Evolutionary conservation across 1,140 invertebrate species (phyloP).

Genomic region (Littorina saxatilis): DNA sequence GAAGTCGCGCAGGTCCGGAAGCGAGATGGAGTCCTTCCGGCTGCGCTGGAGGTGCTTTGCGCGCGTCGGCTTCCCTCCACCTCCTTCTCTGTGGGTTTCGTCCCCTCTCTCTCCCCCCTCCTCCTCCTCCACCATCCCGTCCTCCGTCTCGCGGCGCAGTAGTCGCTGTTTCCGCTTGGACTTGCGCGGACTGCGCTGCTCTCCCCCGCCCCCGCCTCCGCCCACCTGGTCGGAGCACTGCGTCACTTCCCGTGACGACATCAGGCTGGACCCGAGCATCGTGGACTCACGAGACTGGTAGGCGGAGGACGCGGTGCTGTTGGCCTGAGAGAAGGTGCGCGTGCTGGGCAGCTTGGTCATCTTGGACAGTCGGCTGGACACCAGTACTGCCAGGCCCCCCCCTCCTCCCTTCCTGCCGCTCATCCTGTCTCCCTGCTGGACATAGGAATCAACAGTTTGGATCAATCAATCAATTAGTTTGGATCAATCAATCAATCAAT

Average conservation of each 20-base stretch:
- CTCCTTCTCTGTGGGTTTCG: no score
- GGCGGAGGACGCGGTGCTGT: not conserved
- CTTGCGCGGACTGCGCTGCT: not conserved
- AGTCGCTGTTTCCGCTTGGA: not conserved
- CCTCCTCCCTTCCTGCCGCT: not conserved
- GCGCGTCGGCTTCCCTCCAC: no score
- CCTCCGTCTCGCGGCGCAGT: not conserved
- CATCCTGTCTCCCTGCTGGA: not conserved
- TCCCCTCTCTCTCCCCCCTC: not conserved
- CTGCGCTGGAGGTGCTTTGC: not conserved
- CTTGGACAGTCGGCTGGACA: not conserved
- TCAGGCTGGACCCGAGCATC: not conserved
- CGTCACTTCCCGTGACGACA: not conserved
- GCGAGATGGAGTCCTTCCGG: conserved; percentile 49
- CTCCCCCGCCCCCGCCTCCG: no score
- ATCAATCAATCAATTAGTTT: no score
- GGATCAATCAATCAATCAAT: no score
- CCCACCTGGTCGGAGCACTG: not conserved
- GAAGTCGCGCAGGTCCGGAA: conserved; percentile 52
- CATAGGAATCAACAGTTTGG: no score
- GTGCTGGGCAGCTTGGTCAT: not conserved
- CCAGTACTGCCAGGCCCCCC: not conserved
- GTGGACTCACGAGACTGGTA: not conserved
- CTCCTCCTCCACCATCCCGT: not conserved
- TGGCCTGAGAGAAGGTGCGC: not conserved